Evolutionary conservation across 2,888 invertebrate genomes (phyloP), one percentile per base, ranked within the genome.

Genomic region (Drosophila phalerata): DNA sequence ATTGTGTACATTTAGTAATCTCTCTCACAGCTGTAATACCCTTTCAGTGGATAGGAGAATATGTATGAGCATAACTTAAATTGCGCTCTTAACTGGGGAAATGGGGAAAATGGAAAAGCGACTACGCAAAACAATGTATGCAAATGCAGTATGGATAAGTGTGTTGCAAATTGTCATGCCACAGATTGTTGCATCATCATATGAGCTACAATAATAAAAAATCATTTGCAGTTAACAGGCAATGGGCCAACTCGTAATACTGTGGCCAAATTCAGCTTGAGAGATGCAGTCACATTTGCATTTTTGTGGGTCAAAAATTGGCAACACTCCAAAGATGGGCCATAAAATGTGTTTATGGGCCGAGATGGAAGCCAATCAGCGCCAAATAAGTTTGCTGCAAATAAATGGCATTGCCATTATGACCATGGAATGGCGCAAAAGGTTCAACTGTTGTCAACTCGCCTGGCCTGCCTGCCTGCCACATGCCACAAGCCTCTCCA

Each of bases 331-430:
- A 77, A 51, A 45, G 11, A 34, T 10, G 53, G 67, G 52, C 43
- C 65, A 78, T 69, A 66, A 69, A 61, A 51, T 40, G 64, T 49
- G 63, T 55, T 58, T 64, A 77, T 72, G 57, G 43, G 68, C 57
- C 68, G 58, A 73, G 55, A 64, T 73, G 73, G 57, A 73, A 73
- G 77, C 79, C 78, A 77, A 77, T 78, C 77, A 73, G 78, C n/a
- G 60, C 69, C 68, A 73, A 77, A 78, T 78, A 85, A 88, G 86
- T 88, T 88, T 75, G 77, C 56, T 77, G 77, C 84, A 83, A 85
- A 88, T 88, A 85, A 88, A 86, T 85, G 80, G 75, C 73, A 73
- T 48, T 65, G 55, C 58, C 80, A 85, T 79, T 77, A 73, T 77
- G 74, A 62, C 58, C 74, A 71, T 52, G 61, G 48, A 55, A 61